Base-by-base conservation (phyloP, 2,888 invertebrate species). In the Spodoptera exigua region DNA sequence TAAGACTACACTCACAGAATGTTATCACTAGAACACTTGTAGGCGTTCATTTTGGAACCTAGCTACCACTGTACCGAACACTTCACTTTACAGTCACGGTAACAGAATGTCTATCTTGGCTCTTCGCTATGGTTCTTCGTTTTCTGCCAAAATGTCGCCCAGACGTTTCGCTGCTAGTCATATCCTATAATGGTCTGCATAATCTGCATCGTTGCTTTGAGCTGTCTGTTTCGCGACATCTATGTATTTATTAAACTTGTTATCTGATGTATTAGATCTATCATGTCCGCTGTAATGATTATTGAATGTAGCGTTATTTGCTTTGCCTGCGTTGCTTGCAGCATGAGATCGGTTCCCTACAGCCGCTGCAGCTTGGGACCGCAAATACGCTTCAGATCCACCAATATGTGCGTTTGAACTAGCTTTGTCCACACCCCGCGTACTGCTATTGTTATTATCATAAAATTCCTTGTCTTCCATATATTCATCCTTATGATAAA, bases 401-500 rank as follows among this genome's bases (percentile, higher is more conserved):
- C 89, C 89, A 7, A 76, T 55, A 46, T 87, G 82, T 34, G 74
- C 59, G 32, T 83, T 80, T 3, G 84, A 80, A 62, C 68, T 76
- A 7, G 84, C 89, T 2, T 76, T 86, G 61, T 91, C 90, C 65
- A 87, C 81, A 12, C 78, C 78, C 44, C 82, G 79, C 43, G 77
- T 74, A 45, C 70, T 88, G 36, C 83, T 89, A 48, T 87, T 86
- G 14, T 79, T 87, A 67, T 92, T 90, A 65, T 92, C 91, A 63
- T 81, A 91, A 65, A 91, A 92, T 58, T 93, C 90, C 36, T 92
- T 89, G 53, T 92, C 89, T 75, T 91, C 91, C 62, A 88, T 85
- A 78, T 90, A 93, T 70, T 93, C 92, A 57, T 93, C 91, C 66
- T 92, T 93, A 64, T 90, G 90, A 67, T 92, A 92, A 17, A 92